phyloP scores from a whole-genome alignment of 2,888 invertebrate genomes.

The Hymenopus coronatus region DNA sequence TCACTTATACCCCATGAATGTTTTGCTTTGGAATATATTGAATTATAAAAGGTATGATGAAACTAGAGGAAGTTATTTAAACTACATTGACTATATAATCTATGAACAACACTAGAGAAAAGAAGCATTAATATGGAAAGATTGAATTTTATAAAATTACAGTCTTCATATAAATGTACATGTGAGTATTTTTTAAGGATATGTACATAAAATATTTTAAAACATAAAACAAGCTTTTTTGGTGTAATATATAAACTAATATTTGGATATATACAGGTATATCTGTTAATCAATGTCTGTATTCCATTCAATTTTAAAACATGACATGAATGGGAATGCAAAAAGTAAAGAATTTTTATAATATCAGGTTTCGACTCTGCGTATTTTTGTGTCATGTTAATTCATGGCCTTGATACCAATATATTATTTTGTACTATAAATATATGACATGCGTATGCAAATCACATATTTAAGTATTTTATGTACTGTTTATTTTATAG shows the following conservation, averaged over 20 bases:
- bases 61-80: too few relatives aligned
- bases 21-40: too few relatives aligned
- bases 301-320: not conserved
- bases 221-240: not conserved
- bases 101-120: too few relatives aligned
- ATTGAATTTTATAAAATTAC: not conserved
- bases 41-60: too few relatives aligned
- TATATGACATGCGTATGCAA: not conserved
- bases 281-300: not conserved
- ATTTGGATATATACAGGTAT: not conserved
- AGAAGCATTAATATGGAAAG: not conserved
- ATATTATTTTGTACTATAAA: conserved; percentile 4
- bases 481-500: not conserved
- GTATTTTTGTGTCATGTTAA: conserved; percentile 12
- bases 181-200: not conserved
- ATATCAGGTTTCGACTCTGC: not conserved
- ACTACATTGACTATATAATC: too few relatives aligned
- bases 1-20: too few relatives aligned
- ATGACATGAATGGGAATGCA: not conserved
- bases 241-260: not conserved
- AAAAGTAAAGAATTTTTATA: not conserved
- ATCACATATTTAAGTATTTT: not conserved
- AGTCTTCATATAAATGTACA: not conserved
- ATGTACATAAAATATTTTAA: not conserved
- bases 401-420: conserved; percentile 1